Base-by-base conservation (phyloP, 92 coral and sea anemone genomes). In the Plumapathes pennacea region DNA sequence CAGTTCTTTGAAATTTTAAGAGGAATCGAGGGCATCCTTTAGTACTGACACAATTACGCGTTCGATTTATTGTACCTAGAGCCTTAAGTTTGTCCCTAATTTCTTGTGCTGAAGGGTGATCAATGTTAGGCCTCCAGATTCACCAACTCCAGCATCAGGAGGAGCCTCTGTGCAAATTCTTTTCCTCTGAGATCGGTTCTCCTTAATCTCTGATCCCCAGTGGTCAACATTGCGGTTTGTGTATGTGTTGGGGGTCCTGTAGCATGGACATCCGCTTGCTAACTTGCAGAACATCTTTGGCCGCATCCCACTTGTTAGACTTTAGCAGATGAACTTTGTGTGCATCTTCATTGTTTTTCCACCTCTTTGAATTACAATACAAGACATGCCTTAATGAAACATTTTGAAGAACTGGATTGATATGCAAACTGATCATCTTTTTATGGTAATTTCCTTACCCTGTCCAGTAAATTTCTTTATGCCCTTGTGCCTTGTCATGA, bases 391-490 rank as follows among this genome's bases (percentile, higher is more conserved):
- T n/a, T n/a, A n/a, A n/a, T n/a, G n/a, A n/a, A n/a, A n/a, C n/a
- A n/a, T n/a, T n/a, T n/a, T n/a, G n/a, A n/a, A n/a, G n/a, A n/a
- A n/a, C n/a, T n/a, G n/a, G n/a, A n/a, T n/a, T n/a, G n/a, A n/a
- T n/a, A n/a, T n/a, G n/a, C n/a, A n/a, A n/a, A n/a, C n/a, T n/a
- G n/a, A n/a, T n/a, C n/a, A n/a, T n/a, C n/a, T n/a, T n/a, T n/a
- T n/a, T n/a, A n/a, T n/a, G n/a, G n/a, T n/a, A n/a, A 3, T 1
- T 46, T 10, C 3, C 62, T 68, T 61, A 70, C 79, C 85, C 62
- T 78, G 85, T 3, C 79, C 85, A 50, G 85, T 69, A 34, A 78
- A 69, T 58, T 62, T 59, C 37, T 77, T 77, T 20, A 77, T 69
- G 2, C 85, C 85, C 38, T 25, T 34, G 37, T 77, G 77, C 11